These are phyloP conservation scores for Macaria notata DNA, from an alignment of 2,888 invertebrate species.

Conservation along the genomic window DNA sequence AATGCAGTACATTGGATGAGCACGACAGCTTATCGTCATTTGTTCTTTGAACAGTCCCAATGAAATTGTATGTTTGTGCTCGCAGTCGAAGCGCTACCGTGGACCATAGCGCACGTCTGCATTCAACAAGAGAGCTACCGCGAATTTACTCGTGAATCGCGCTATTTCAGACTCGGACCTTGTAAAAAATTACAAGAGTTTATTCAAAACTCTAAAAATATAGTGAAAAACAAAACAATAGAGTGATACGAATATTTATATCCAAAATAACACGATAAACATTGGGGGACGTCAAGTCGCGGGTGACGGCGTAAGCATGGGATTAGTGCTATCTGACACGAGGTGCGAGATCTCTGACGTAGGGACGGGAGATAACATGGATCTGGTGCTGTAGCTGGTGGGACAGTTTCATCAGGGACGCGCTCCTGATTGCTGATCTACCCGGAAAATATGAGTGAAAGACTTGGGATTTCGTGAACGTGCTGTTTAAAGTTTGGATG, in stretches of 20 bases:
- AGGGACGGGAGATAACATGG: constrained; percentile 10
- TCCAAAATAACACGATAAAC: constrained; percentile 17
- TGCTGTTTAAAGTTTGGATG: too few relatives aligned
- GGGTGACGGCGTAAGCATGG: constrained; percentile 29
- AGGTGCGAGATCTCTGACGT: constrained; percentile 30
- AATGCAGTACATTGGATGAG: constrained; percentile 14
- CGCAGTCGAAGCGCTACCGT: constrained; percentile 35
- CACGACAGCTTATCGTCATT: constrained; percentile 18
- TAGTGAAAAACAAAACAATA: too few relatives aligned
- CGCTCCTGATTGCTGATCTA: too few relatives aligned
- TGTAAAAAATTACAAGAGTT: too few relatives aligned
- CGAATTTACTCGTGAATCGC: constrained; percentile 1
- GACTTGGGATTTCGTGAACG: too few relatives aligned
- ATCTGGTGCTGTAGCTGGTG: constrained; percentile 5
- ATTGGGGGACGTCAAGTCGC: constrained; percentile 23
- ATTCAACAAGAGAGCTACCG: background rate
- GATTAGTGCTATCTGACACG: constrained; percentile 44
- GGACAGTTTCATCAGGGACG: background rate
- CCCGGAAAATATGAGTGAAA: too few relatives aligned
- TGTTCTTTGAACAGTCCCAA: background rate
- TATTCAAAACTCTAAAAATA: too few relatives aligned
- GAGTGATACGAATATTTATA: too few relatives aligned
- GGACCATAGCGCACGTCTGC: constrained; percentile 38
- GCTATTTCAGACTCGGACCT: background rate
- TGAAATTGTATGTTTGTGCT: background rate